A percentile compares a stretch with the other conserved stretches of the same genome.
Conservation (phyloP, 2,888 invertebrate species). For the Melieria omissa region DNA sequence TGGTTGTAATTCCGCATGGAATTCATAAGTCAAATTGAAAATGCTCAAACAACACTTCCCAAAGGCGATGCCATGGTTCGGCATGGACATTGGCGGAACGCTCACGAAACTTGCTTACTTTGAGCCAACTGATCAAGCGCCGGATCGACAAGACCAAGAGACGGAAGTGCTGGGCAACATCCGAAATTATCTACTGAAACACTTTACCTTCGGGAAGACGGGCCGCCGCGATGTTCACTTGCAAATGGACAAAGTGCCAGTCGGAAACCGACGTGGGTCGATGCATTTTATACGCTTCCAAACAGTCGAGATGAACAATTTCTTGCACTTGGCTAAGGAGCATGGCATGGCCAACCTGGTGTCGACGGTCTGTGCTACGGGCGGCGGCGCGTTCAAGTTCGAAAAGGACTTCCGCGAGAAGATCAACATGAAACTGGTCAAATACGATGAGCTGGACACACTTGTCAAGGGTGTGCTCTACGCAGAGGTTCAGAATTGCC, state of each 20-base stretch:
- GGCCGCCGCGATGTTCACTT: conserved; percentile 90
- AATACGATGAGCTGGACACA: conserved; percentile 97
- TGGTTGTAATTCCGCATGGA: no score
- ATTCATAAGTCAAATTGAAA: not conserved
- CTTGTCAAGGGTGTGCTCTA: conserved; percentile 93
- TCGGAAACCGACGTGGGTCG: conserved; percentile 85
- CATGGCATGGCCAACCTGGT: conserved; percentile 97
- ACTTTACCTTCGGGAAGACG: conserved; percentile 91
- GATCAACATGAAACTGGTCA: conserved; percentile 91
- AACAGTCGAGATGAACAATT: conserved; percentile 94
- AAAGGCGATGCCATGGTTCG: conserved; percentile 98
- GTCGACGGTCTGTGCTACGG: conserved; percentile 97
- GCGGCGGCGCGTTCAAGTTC: conserved; percentile 98
- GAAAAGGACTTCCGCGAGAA: conserved; percentile 91
- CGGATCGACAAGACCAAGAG: conserved; percentile 84
- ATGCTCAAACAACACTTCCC: conserved; percentile 39
- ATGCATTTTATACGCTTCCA: conserved; percentile 98
- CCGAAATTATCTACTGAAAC: conserved; percentile 89
- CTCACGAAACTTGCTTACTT: conserved; percentile 97
- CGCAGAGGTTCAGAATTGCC: conserved; percentile 87
- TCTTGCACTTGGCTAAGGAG: conserved; percentile 89
- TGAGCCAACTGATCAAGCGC: conserved; percentile 89
- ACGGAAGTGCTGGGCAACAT: conserved; percentile 90
- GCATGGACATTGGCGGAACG: conserved; percentile 99
- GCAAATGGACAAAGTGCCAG: conserved; percentile 88